Conservation (phyloP, 2,113 vertebrate genomes). For the Tachuris rubrigastra region DNA sequence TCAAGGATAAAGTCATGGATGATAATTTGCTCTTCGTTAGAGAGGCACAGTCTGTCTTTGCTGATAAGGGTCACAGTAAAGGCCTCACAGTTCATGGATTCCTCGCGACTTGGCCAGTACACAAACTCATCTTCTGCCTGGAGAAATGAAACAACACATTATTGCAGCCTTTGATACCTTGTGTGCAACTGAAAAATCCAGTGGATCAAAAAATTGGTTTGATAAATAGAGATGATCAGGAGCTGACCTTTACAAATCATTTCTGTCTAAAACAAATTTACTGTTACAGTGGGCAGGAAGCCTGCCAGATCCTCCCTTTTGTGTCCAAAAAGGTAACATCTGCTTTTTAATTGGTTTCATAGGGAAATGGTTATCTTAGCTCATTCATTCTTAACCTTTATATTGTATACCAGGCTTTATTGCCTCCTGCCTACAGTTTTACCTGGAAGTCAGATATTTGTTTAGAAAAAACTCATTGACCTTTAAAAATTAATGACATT, state of each 20-base stretch:
- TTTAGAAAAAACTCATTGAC: not conserved
- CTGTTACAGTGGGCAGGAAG: not conserved
- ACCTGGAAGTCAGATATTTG: not conserved
- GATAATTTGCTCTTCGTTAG: conserved; percentile 98
- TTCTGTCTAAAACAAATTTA: not conserved
- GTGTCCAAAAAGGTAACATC: not conserved
- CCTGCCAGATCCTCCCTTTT: not conserved
- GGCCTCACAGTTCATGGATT: conserved; percentile 98
- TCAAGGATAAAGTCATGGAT: conserved; percentile 99
- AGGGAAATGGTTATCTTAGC: conserved; percentile 39
- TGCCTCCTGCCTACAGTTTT: not conserved
- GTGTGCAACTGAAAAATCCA: conserved; percentile 22
- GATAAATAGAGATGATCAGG: conserved; percentile 22
- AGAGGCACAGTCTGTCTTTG: conserved; percentile 98
- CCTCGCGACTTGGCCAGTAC: conserved; percentile 98
- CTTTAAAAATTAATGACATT: conserved; percentile 12
- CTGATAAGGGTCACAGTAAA: conserved; percentile 99
- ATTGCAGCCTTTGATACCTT: not conserved
- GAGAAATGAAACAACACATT: conserved; percentile 17
- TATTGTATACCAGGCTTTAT: not conserved
- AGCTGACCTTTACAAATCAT: conserved; percentile 7
- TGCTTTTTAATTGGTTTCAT: conserved; percentile 57
- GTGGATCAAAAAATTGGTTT: conserved; percentile 43
- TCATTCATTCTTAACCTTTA: conserved; percentile 22
- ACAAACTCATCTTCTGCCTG: conserved; percentile 99